Base-by-base conservation (phyloP, 1,140 invertebrate species). In the Ruditapes philippinarum region DNA sequence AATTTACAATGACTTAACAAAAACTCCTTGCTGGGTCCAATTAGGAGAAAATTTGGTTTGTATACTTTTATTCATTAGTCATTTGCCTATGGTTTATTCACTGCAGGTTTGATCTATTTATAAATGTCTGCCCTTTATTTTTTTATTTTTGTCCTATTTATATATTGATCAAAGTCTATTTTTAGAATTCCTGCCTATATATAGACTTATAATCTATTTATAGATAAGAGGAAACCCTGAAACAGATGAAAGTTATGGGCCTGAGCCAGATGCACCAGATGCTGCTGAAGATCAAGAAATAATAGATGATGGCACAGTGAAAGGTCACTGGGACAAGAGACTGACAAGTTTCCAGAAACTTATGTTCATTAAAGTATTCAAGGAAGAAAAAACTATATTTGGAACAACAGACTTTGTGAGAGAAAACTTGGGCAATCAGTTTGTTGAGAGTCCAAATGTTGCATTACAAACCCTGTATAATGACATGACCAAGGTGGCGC, bases 321-420 rank as follows among this genome's bases (percentile, higher is more conserved):
- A 93, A 83, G 95, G 95, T 62, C 94, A 95, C 86, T 96, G 95
- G 95, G 84, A 95, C 49, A 92, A 91, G 54, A 73, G 94, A 22
- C 91, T 96, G 42, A 94, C 92, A n/a, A 92, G 90, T 40, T 96
- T 96, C 92, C 95, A 96, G 90, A 96, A 96, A 90, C 92, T 96
- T 12, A 93, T 96, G 78, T 94, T 96, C 68, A 93, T 96, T 57
- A 96, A 96, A 90, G 54, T 86, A 17, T 86, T 86, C 42, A 86
- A 86, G 42, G 84, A 86, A 42, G 84, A 86, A 38, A 74, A 97
- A 94, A 96, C 98, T 14, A 97, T 98, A 7, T 97, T 98, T 93
- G 97, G 97, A 2, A 97, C 98, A 19, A 97, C 97, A 0, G 97
- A 98, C 88, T 98, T 98, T 95, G 97, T 98, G 0, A 96, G 97